Evolutionary conservation across 2,888 invertebrate species (phyloP).

Genomic region (Cosmia trapezina): DNA sequence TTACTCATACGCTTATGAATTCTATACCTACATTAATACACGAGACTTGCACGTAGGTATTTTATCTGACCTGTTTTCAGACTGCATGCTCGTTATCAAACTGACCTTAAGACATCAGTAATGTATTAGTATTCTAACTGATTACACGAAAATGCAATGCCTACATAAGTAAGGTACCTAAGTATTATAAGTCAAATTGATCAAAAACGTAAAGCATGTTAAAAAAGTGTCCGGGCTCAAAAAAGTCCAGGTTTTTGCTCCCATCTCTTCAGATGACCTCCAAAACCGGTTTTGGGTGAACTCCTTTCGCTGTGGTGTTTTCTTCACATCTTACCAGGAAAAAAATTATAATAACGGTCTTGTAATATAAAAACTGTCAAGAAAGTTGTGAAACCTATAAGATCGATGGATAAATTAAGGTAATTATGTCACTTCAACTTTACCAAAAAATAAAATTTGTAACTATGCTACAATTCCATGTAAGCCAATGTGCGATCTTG

Average conservation of each 20-base stretch:
- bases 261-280: slow-evolving; percentile 74
- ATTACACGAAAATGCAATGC: slow-evolving; percentile 28
- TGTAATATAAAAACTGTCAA: slow-evolving; percentile 25
- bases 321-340: slow-evolving; percentile 73
- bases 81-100: slow-evolving; percentile 32
- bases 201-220: slow-evolving; percentile 12
- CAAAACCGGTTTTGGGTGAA: slow-evolving; percentile 77
- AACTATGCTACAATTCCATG: not conserved
- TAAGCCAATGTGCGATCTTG: not conserved
- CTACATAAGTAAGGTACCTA: slow-evolving; percentile 1
- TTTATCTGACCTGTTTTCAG: slow-evolving; percentile 26
- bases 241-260: slow-evolving; percentile 79
- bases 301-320: slow-evolving; percentile 76
- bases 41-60: slow-evolving; percentile 10
- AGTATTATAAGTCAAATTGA: slow-evolving; percentile 12
- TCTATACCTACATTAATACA: not conserved
- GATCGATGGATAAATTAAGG: slow-evolving; percentile 20
- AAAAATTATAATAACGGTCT: slow-evolving; percentile 60
- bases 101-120: slow-evolving; percentile 36
- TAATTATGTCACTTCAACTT: not conserved
- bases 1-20: not conserved
- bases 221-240: slow-evolving; percentile 9
- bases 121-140: slow-evolving; percentile 21
- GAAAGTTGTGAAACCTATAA: slow-evolving; percentile 21
- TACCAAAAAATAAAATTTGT: not conserved